phyloP scores from a whole-genome alignment of 2,113 vertebrate species.

The Xiphias gladius region DNA sequence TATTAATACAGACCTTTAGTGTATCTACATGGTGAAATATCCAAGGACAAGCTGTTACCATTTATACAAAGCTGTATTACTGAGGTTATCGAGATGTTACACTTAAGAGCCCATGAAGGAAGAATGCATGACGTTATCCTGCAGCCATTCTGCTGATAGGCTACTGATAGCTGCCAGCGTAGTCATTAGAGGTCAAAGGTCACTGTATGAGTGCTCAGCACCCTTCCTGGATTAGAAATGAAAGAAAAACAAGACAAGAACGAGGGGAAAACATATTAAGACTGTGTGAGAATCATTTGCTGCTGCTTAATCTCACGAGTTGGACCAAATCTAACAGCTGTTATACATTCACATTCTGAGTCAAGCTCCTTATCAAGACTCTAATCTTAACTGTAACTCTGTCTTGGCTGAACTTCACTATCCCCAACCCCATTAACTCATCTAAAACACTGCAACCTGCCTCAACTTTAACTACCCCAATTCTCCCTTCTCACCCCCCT shows the following conservation, averaged over 20 bases:
- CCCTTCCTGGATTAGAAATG: constrained; percentile 46
- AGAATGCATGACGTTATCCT: constrained; percentile 63
- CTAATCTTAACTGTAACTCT: constrained; percentile 34
- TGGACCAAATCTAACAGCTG: constrained; percentile 51
- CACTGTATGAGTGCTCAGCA: constrained; percentile 13
- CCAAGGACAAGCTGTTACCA: constrained; percentile 26
- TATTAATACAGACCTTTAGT: background rate
- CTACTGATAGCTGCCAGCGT: constrained; percentile 37
- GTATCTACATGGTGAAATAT: background rate
- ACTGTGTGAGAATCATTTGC: constrained; percentile 16
- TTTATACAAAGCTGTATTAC: constrained; percentile 30
- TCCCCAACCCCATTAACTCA: constrained; percentile 1
- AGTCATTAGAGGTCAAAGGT: constrained; percentile 40
- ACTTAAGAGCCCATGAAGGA: constrained; percentile 51
- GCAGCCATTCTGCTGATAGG: constrained; percentile 56
- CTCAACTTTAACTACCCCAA: background rate
- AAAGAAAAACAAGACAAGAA: background rate
- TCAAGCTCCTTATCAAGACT: constrained; percentile 34
- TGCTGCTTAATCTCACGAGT: constrained; percentile 21
- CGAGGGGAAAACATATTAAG: background rate
- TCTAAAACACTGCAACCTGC: constrained; percentile 30
- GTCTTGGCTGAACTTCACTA: constrained; percentile 44
- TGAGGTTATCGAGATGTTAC: constrained; percentile 54
- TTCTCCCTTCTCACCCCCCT: constrained; percentile 30
- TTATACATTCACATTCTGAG: constrained; percentile 33